Evolutionary conservation across 2,888 invertebrate species (phyloP), one percentile per base, ranked within the genome.

Genomic region (Nowickia ferox): DNA sequence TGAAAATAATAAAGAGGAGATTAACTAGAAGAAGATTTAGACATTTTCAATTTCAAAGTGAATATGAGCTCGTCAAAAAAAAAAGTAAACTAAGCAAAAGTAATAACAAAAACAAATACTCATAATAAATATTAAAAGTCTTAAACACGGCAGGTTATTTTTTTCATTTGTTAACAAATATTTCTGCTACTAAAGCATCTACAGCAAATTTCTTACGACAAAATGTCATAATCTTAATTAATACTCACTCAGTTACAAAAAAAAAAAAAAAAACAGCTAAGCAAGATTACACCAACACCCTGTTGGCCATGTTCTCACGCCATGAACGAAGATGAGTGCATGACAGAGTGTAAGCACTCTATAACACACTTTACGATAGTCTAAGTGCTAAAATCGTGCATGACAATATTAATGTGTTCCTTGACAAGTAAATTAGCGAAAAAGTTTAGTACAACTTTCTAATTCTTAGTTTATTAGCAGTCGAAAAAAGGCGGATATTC

Each of bases 141-240:
- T 84, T 77, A 38, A 65, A 77, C 77, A 83, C 71, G 66, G 48
- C 51, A 51, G 61, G 9, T 48, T 71, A 53, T 59, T 48, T 79
- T 61, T 17, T 55, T 40, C 13, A 19, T n/a, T 44, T 42, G 69
- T 69, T 42, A 68, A 30, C 51, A 74, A 38, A 17, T 63, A 78
- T 46, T 53, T 69, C 22, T 76, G 30, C 44, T 65, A 72, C 66
- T 77, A 68, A 63, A 76, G 44, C 71, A 63, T 51, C 63, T 63
- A 30, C n/a, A 79, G 61, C 51, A 57, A 30, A 55, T 79, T 75
- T 79, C 61, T 69, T 84, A 59, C 40, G n/a, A 57, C 42, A 78
- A 82, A 74, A 85, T 82, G 82, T 85, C 85, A 85, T 78, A 85
- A 85, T 81, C 85, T 74, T 85, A 78, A 85, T 85, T 82, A 85